These are phyloP conservation scores for Myxocyprinus asiaticus DNA, from an alignment of 2,113 vertebrate species.

Conservation along the genomic window DNA sequence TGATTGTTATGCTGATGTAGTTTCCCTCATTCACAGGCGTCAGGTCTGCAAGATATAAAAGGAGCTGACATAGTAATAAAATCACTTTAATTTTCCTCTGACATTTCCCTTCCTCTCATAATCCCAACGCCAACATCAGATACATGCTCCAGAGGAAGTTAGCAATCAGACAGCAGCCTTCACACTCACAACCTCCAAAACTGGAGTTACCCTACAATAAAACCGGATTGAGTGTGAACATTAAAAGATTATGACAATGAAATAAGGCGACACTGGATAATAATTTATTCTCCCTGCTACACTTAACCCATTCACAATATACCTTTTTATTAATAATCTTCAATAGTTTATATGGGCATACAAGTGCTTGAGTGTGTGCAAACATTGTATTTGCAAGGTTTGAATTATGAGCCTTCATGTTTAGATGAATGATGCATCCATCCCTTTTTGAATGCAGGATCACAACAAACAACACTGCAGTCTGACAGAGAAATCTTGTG, in stretches of 20 bases:
- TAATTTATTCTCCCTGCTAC: not conserved
- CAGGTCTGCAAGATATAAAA: slow-evolving; percentile 19
- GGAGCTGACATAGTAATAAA: slow-evolving; percentile 16
- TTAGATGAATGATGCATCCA: slow-evolving; percentile 16
- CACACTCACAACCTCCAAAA: not conserved
- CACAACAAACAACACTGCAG: slow-evolving; percentile 2
- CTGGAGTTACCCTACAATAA: not conserved
- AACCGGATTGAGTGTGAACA: not conserved
- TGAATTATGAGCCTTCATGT: not conserved
- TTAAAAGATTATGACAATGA: not conserved
- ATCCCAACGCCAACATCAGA: not conserved
- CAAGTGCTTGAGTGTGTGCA: slow-evolving; percentile 5
- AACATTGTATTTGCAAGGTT: not conserved
- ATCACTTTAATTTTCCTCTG: slow-evolving; percentile 35
- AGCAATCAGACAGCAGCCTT: not conserved
- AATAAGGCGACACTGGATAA: not conserved
- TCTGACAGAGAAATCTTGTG: slow-evolving; percentile 26
- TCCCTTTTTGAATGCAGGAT: slow-evolving; percentile 14
- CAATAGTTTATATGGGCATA: not conserved
- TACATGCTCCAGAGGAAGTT: not conserved
- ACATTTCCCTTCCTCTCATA: slow-evolving; percentile 29
- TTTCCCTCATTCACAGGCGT: slow-evolving; percentile 12
- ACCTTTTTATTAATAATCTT: not conserved
- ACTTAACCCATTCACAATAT: not conserved
- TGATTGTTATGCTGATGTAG: slow-evolving; percentile 40